A percentile compares a stretch with the other conserved stretches of the same genome.
Conservation (phyloP, 2,797 vertebrate genomes). For the Epinephelus malabaricus region DNA sequence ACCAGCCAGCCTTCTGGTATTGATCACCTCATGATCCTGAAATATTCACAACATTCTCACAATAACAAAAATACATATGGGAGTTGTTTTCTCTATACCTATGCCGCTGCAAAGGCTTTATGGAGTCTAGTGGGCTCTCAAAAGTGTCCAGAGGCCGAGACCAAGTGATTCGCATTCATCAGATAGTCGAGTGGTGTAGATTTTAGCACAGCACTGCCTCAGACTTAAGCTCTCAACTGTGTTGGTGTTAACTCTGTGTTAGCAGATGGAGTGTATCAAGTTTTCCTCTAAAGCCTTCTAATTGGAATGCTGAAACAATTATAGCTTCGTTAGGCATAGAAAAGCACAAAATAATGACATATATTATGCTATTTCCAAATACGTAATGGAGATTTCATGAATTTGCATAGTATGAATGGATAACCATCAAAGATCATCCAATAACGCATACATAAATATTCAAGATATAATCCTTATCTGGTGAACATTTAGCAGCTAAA, state of each 20-base stretch:
- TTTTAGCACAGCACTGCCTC: constrained; percentile 31
- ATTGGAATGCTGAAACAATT: constrained; percentile 10
- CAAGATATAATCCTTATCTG: background rate
- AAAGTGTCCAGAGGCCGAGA: constrained; percentile 46
- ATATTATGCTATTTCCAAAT: background rate
- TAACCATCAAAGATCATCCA: no score
- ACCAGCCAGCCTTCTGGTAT: constrained; percentile 78
- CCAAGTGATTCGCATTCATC: constrained; percentile 70
- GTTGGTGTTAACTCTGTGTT: constrained; percentile 20
- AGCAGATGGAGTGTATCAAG: constrained; percentile 11
- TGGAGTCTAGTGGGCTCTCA: constrained; percentile 49
- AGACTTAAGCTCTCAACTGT: constrained; percentile 23
- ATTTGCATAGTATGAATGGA: background rate
- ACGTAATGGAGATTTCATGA: background rate
- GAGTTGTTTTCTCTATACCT: constrained; percentile 63
- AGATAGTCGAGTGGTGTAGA: constrained; percentile 33
- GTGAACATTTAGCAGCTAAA: constrained; percentile 6
- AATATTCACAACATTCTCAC: constrained; percentile 79
- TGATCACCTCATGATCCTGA: constrained; percentile 80
- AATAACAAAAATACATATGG: constrained; percentile 72
- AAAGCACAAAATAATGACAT: constrained; percentile 3
- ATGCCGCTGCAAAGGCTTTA: constrained; percentile 49
- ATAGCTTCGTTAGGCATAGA: background rate
- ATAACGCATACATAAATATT: background rate
- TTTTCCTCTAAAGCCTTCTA: background rate